Base-by-base conservation (phyloP, 2,113 vertebrate genomes). In the Danionella cerebrum region DNA sequence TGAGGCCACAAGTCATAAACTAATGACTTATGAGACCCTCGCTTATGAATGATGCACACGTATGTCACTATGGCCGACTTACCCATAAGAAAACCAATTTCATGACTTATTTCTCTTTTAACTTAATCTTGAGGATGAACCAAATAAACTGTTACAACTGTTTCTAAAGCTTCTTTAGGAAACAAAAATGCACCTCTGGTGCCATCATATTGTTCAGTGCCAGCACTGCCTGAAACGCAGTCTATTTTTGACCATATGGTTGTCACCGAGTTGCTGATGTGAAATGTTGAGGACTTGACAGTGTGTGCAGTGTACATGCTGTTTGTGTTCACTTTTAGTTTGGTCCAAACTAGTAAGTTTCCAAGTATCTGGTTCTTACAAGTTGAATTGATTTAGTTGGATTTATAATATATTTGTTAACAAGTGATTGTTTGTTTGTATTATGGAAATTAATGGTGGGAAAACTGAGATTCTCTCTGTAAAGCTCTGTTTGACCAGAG, bases 181-280 rank as follows among this genome's bases (percentile, higher is more conserved):
- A 53, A 60, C 45, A 59, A 52, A 47, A 9, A 6, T 53, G 66
- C 14, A 2, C 27, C 47, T 55, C 41, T 44, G 53, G 33, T 63
- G n/a, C 47, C 50, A 52, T 64, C 36, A 57, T 38, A 45, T 76
- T 73, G 50, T 66, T 19, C 24, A 21, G 35, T 63, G 74, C 58
- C 47, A 51, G 42, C 12, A 53, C 58, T 47, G 42, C 52, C 39
- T 18, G 24, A n/a, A 57, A 39, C 31, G 8, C 33, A n/a, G 35
- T 31, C 66, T 70, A 47, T 66, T 63, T 72, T 67, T 72, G 38
- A 48, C 70, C 70, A 76, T 73, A 73, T 76, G 74, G 67, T 31
- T 13, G 5, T 51, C 24, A 25, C 54, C 10, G 67, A 45, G 35
- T 51, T 39, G 63, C 67, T 36, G 67, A 60, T 72, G 54, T 55